A percentile compares a stretch with the other conserved stretches of the same genome.
These are phyloP conservation scores for Ichneumoninae sp. DNA, from an alignment of 2,888 invertebrate species.

Conservation along the genomic window DNA sequence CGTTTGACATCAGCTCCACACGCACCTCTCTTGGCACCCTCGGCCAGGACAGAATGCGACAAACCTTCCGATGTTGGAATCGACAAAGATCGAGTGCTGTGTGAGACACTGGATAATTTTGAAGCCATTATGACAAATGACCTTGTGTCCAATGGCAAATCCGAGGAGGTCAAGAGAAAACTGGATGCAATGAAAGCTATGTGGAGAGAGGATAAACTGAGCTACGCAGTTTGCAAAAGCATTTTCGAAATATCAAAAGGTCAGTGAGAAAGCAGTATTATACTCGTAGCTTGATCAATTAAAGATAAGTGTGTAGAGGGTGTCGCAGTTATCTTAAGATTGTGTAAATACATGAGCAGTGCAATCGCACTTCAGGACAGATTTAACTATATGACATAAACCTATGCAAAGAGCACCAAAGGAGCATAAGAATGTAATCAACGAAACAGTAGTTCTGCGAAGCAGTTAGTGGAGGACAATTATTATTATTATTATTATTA, in stretches of 20 bases:
- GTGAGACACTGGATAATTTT: slow-evolving; percentile 73
- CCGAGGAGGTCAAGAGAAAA: slow-evolving; percentile 86
- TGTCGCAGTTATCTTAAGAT: not conserved
- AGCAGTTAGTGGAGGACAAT: not conserved
- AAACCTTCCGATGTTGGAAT: slow-evolving; percentile 50
- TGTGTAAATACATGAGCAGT: no score
- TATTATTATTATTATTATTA: no score
- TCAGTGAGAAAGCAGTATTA: slow-evolving; percentile 71
- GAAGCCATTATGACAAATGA: slow-evolving; percentile 71
- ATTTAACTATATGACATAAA: not conserved
- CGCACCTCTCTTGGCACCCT: slow-evolving; percentile 72
- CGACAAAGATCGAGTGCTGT: slow-evolving; percentile 73
- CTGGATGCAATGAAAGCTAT: slow-evolving; percentile 86
- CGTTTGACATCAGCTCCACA: slow-evolving; percentile 75
- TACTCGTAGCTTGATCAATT: not conserved
- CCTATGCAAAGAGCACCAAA: not conserved
- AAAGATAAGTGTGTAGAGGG: not conserved
- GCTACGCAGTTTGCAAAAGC: slow-evolving; percentile 84
- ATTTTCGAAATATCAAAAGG: slow-evolving; percentile 86
- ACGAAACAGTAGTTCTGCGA: not conserved
- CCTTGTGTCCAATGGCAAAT: slow-evolving; percentile 67
- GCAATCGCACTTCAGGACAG: not conserved
- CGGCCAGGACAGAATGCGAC: slow-evolving; percentile 46
- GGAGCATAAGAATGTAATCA: not conserved
- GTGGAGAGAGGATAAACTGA: slow-evolving; percentile 87